Evolutionary conservation across 2,888 invertebrate species (phyloP).

Genomic region (Zhengitettix transpicula): DNA sequence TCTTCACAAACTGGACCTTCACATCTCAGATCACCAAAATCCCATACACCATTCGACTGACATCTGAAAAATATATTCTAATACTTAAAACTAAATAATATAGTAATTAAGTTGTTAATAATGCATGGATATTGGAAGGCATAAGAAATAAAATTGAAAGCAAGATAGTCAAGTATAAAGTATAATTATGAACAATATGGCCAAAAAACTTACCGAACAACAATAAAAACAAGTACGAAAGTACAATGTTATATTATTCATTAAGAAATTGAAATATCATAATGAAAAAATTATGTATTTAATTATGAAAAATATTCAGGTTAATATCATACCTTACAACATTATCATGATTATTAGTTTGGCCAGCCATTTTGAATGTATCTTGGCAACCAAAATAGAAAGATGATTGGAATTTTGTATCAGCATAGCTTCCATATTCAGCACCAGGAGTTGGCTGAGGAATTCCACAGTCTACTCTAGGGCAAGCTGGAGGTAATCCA

Average conservation of each 20-base stretch:
- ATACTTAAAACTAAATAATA: too few species aligned
- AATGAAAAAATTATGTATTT: too few species aligned
- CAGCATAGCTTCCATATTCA: conserved; percentile 74
- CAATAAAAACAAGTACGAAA: too few species aligned
- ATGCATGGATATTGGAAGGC: too few species aligned
- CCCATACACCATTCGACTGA: conserved; percentile 87
- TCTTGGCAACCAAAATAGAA: conserved; percentile 94
- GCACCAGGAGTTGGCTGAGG: conserved; percentile 87
- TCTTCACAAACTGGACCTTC: conserved; percentile 95
- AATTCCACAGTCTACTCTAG: conserved; percentile 76
- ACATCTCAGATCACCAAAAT: conserved; percentile 88
- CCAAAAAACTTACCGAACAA: too few species aligned
- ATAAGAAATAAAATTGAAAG: too few species aligned
- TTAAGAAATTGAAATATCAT: too few species aligned
- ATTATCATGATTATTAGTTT: conserved; percentile 80
- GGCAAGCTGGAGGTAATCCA: conserved; percentile 70
- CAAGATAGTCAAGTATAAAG: too few species aligned
- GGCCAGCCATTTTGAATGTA: conserved; percentile 85
- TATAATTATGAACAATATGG: neutral
- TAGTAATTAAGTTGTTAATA: too few species aligned
- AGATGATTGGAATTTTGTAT: conserved; percentile 81
- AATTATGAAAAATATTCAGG: neutral
- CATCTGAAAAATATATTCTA: conserved; percentile 37
- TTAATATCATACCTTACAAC: conserved; percentile 42
- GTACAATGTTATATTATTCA: too few species aligned